Percentiles rank a stretch among this genome's conserved stretches.
phyloP scores from a whole-genome alignment of 1,140 invertebrate genomes.

The Solenopsis invicta region DNA sequence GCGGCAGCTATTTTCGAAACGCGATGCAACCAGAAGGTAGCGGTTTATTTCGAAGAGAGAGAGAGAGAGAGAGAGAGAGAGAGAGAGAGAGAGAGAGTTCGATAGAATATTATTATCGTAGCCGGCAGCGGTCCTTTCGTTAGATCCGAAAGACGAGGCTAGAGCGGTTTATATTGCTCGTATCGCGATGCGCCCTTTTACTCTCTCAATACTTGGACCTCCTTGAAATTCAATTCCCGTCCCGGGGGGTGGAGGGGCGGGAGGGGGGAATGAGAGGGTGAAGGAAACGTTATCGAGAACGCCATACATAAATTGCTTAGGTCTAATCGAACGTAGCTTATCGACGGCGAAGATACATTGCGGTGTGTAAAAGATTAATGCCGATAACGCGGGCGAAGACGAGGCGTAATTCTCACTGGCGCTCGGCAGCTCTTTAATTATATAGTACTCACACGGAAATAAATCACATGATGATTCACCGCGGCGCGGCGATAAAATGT shows the following conservation, averaged over 20 bases:
- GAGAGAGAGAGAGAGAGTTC: conserved; percentile 6
- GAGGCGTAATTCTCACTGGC: conserved; percentile 5
- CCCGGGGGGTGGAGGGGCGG: not conserved
- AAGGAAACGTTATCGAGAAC: not conserved
- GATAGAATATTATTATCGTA: conserved; percentile 55
- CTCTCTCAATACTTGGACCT: not conserved
- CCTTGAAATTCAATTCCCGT: conserved; percentile 43
- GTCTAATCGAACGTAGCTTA: conserved; percentile 44
- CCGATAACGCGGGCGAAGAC: not conserved
- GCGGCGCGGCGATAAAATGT: conserved; percentile 1
- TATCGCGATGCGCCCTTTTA: not conserved
- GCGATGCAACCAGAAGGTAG: conserved; percentile 34
- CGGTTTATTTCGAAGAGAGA: conserved; percentile 21
- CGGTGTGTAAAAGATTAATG: conserved; percentile 49
- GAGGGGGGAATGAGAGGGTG: not conserved
- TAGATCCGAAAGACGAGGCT: not conserved
- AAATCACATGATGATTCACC: conserved; percentile 15
- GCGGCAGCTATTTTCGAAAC: conserved; percentile 23
- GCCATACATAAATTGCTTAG: conserved; percentile 35
- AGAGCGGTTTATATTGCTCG: not conserved
- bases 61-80: not conserved
- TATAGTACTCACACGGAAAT: conserved; percentile 23
- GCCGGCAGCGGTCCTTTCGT: conserved; percentile 15
- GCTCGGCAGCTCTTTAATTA: conserved; percentile 17
- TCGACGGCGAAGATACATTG: conserved; percentile 20